These are phyloP conservation scores for Tachina grossa DNA, from an alignment of 2,888 invertebrate genomes.

Conservation along the genomic window DNA sequence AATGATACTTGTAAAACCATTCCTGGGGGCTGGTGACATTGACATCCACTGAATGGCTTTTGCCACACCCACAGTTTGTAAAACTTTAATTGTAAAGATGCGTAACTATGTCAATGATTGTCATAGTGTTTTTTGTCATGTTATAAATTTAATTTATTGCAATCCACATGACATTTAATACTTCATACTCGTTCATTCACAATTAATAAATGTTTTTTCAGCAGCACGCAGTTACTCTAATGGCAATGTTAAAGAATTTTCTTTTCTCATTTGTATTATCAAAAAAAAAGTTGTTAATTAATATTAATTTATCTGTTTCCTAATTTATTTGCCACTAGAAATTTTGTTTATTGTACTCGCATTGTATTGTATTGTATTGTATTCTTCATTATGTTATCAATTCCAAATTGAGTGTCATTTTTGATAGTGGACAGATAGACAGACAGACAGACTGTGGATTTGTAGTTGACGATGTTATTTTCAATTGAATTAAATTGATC, in stretches of 20 bases:
- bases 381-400: constrained; percentile 47
- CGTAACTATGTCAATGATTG: not conserved
- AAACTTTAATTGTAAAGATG: too few species aligned
- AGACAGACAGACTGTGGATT: not conserved
- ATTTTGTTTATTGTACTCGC: not conserved
- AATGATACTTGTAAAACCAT: not conserved
- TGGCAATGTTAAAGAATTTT: not conserved
- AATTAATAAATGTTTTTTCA: not conserved
- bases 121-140: not conserved
- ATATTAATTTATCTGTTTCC: constrained; percentile 55
- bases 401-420: constrained; percentile 41
- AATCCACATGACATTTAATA: constrained; percentile 42
- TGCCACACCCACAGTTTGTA: not conserved
- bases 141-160: not conserved
- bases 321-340: constrained; percentile 39
- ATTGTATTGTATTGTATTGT: constrained; percentile 5
- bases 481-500: constrained; percentile 62
- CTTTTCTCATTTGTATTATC: not conserved
- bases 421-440: constrained; percentile 31
- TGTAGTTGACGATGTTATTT: constrained; percentile 23
- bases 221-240: not conserved
- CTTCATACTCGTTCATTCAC: not conserved
- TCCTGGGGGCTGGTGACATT: not conserved
- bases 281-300: constrained; percentile 28
- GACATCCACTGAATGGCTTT: not conserved